Conservation (phyloP, 2,797 vertebrate species). For the Intellagama lesueurii region DNA sequence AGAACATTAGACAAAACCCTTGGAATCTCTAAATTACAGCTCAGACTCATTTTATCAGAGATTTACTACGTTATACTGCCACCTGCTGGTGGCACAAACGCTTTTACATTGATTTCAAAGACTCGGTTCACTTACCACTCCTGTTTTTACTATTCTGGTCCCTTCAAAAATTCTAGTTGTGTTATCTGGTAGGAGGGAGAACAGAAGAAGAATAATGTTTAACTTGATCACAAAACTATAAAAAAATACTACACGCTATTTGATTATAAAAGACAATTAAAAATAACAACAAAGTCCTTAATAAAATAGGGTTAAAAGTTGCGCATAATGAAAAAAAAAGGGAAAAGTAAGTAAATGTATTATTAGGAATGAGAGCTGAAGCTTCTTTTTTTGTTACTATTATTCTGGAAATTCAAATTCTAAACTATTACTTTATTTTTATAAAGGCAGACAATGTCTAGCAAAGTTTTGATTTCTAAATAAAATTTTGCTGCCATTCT, state of each 20-base stretch:
- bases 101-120: background rate
- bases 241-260: background rate
- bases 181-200: slow-evolving; percentile 83
- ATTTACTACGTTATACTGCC: slow-evolving; percentile 74
- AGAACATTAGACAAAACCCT: background rate
- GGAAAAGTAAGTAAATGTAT: background rate
- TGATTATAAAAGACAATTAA: background rate
- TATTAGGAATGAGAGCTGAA: background rate
- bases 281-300: no score
- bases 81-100: slow-evolving; percentile 60
- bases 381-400: background rate
- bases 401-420: background rate
- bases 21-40: background rate
- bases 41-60: background rate
- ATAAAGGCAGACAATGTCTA: background rate
- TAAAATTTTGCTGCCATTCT: background rate
- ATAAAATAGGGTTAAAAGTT: background rate
- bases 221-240: background rate
- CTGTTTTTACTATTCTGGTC: slow-evolving; percentile 95
- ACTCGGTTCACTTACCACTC: slow-evolving; percentile 87
- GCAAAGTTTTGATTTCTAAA: background rate
- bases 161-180: slow-evolving; percentile 97
- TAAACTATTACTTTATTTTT: background rate
- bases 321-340: background rate
- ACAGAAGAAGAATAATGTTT: slow-evolving; percentile 59